Evolutionary conservation across 2,797 vertebrate genomes (phyloP), one percentile per base, ranked within the genome.

Genomic region (Pangasius mekongensis): DNA sequence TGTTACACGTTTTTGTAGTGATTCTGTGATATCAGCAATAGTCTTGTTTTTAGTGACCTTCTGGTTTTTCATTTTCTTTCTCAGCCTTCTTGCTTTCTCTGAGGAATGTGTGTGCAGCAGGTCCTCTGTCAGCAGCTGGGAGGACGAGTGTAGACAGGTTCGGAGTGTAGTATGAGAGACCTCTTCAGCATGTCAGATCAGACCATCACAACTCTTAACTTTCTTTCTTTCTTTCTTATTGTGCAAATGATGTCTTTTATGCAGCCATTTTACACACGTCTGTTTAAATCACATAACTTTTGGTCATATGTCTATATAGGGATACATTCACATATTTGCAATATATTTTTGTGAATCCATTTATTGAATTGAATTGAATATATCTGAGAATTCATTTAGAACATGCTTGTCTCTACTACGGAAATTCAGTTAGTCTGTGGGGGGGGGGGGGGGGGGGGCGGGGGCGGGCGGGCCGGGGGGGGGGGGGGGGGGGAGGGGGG

Each of bases 61-160:
- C 69, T 58, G 20, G 7, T 88, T 83, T 62, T 84, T 62, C 43
- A 36, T 36, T 88, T 90, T 90, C 86, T 47, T 81, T 85, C 82
- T 88, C 71, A 89, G 87, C 88, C 92, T 94, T 90, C 90, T 92
- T 89, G 36, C 81, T 80, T 73, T 81, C 33, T 87, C 33, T 85
- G 82, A 90, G 84, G 92, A 84, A 89, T 93, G 91, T 93, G 91
- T 92, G 91, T 36, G 91, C 90, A 91, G 90, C 91, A 92, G 93
- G 93, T 95, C 92, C 91, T 93, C 92, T 95, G 95, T 95, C 94
- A 93, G 91, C 80, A 89, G 93, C 92, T 93, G 93, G 93, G 83
- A 92, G 92, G 94, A 94, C 95, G 91, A 95, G 95, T 96, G 95
- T 90, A 90, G 95, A 95, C 96, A 96, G 94, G 96, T 96, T 94